Percentiles rank a stretch among this genome's conserved stretches.
Evolutionary conservation across 1,140 invertebrate genomes (phyloP).

Genomic region (Cotesia glomerata): DNA sequence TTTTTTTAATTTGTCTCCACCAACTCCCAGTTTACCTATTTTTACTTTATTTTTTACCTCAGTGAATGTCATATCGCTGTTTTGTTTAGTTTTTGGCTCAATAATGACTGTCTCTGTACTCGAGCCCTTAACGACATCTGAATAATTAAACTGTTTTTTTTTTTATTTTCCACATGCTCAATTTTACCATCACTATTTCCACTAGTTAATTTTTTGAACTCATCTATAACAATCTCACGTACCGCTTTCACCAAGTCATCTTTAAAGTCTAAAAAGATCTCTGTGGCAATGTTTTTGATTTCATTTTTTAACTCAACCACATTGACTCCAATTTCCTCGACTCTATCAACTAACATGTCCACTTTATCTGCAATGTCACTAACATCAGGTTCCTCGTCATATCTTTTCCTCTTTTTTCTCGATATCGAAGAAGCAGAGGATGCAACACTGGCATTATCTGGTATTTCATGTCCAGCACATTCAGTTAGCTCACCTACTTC

Average conservation of each 20-base stretch:
- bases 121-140: background rate
- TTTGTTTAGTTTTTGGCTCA: background rate
- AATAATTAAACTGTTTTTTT: background rate
- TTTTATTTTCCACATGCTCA: too few species aligned
- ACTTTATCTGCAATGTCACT: background rate
- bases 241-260: background rate
- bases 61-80: background rate
- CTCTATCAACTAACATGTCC: background rate
- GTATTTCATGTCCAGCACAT: background rate
- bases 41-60: conserved; percentile 6
- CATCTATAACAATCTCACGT: background rate
- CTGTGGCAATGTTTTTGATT: background rate
- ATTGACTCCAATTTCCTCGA: background rate
- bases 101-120: background rate
- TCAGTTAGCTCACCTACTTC: background rate
- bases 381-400: background rate
- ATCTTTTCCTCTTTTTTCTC: background rate
- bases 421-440: background rate
- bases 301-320: background rate
- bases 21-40: background rate
- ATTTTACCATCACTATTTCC: too few species aligned
- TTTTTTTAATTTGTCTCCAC: conserved; percentile 5
- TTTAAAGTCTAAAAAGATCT: background rate
- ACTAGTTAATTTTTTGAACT: background rate
- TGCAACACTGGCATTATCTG: background rate